A percentile compares a stretch with the other conserved stretches of the same genome.
phyloP scores from a whole-genome alignment of 2,113 vertebrate species.

The Hiodon alosoides region DNA sequence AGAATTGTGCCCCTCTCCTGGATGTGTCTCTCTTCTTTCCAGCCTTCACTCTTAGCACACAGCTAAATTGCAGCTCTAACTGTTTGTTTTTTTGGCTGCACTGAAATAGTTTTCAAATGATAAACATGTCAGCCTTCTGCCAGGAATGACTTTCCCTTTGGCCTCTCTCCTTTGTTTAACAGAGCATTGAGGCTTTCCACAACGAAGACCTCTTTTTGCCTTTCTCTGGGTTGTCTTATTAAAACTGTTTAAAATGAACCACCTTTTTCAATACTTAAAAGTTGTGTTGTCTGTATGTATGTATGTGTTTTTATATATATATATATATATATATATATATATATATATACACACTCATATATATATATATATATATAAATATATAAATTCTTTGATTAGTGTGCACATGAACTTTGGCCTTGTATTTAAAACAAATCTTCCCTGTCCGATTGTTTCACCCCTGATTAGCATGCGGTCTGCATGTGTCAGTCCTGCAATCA shows the following conservation, averaged over 20 bases:
- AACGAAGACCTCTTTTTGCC: constrained; percentile 44
- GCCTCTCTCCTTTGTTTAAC: constrained; percentile 41
- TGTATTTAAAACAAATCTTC: too few species aligned
- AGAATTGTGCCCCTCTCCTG: constrained; percentile 1
- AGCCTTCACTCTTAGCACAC: not conserved
- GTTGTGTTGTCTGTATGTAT: not conserved
- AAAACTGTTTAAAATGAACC: too few species aligned
- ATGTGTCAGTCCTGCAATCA: not conserved
- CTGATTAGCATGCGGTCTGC: not conserved
- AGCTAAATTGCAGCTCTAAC: constrained; percentile 44
- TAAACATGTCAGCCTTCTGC: constrained; percentile 66
- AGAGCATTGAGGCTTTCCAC: constrained; percentile 61
- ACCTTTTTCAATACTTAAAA: not conserved
- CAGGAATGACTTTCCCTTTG: constrained; percentile 69
- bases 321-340: too few species aligned
- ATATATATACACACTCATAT: constrained; percentile 1
- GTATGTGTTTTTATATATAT: not conserved
- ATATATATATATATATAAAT: too few species aligned
- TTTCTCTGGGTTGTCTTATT: not conserved
- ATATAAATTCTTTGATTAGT: too few species aligned
- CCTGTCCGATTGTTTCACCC: too few species aligned
- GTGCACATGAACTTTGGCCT: too few species aligned
- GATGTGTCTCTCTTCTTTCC: constrained; percentile 32
- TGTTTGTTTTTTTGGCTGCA: constrained; percentile 63
- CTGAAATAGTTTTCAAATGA: constrained; percentile 74